Percentiles rank a stretch among this genome's conserved stretches.
phyloP scores from a whole-genome alignment of 2,113 vertebrate genomes.

The Chionis minor region DNA sequence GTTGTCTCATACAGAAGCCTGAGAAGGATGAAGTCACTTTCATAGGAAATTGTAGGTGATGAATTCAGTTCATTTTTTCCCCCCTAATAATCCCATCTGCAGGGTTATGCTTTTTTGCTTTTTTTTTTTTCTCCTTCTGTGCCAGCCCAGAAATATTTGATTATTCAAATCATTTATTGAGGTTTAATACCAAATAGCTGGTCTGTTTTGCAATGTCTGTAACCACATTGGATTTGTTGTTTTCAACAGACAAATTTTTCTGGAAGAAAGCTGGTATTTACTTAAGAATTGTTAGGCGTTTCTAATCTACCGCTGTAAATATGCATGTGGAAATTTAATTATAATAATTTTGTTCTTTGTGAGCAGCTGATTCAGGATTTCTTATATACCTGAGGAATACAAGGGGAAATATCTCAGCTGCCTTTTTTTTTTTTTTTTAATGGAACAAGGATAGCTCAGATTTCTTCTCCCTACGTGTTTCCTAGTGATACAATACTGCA shows the following conservation, averaged over 20 bases:
- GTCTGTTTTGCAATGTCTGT: not conserved
- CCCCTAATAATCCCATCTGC: not conserved
- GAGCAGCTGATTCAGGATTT: slow-evolving; percentile 18
- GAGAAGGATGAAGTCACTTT: not conserved
- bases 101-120: not conserved
- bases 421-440: not conserved
- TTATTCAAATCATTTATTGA: not conserved
- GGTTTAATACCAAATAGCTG: not conserved
- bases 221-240: not conserved
- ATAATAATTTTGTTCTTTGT: not conserved
- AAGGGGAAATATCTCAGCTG: not conserved
- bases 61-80: not conserved
- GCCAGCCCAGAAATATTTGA: not conserved
- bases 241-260: not conserved
- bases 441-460: not conserved
- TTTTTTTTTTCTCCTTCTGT: not conserved
- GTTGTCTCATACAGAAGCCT: not conserved
- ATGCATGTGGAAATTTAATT: not conserved
- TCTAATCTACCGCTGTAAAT: not conserved
- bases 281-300: not conserved
- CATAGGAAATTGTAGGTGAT: not conserved
- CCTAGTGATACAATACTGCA: not conserved
- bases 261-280: not conserved
- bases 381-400: not conserved
- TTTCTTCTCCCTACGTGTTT: not conserved